These are phyloP conservation scores for Morelia viridis DNA, from an alignment of 2,797 vertebrate genomes.

Conservation along the genomic window DNA sequence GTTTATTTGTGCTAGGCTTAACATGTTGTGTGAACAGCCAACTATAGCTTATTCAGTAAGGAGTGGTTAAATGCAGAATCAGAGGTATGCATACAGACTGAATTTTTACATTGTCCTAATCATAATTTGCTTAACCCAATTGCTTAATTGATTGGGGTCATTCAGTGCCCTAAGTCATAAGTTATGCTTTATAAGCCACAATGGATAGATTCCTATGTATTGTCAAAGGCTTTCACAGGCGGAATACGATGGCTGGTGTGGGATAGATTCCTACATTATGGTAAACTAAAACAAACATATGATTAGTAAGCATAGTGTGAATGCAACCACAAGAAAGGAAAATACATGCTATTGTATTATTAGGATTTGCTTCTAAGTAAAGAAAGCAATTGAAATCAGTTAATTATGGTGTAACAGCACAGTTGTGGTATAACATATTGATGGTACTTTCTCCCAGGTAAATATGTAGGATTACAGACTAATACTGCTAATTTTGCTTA, in stretches of 20 bases:
- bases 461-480: background rate
- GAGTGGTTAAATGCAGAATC: background rate
- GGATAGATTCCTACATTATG: background rate
- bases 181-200: background rate
- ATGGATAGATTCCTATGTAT: no score
- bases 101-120: background rate
- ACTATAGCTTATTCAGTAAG: background rate
- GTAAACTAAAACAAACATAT: background rate
- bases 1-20: background rate
- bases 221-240: no score
- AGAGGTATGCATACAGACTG: background rate
- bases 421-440: background rate
- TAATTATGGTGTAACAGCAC: no score
- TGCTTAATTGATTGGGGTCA: background rate
- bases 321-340: background rate
- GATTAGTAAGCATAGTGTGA: background rate
- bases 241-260: no score
- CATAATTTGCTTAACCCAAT: background rate
- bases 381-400: background rate
- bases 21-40: background rate
- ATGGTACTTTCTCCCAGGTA: background rate
- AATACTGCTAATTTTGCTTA: background rate
- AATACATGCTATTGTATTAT: background rate
- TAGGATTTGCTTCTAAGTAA: no score
- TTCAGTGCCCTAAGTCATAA: background rate